phyloP scores from a whole-genome alignment of 2,113 vertebrate species.

The Micronisus gabar region DNA sequence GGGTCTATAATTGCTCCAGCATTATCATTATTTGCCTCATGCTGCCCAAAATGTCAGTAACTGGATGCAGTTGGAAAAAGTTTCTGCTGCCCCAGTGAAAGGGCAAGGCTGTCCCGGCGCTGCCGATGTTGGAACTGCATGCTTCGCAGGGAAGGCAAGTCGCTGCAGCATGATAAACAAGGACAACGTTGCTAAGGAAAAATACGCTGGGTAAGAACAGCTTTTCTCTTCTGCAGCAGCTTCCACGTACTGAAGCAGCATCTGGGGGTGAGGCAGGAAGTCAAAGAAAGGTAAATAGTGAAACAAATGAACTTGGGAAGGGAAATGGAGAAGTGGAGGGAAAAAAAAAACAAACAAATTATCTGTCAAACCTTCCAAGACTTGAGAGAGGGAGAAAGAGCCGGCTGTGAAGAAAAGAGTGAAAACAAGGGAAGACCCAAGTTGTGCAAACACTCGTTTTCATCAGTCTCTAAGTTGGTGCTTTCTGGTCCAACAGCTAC shows the following conservation, averaged over 20 bases:
- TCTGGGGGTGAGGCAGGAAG: neutral
- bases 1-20: neutral
- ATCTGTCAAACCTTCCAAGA: neutral
- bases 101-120: neutral
- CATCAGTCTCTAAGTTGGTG: neutral
- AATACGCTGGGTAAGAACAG: fast-evolving
- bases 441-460: neutral
- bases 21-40: fast-evolving
- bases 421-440: neutral
- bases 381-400: neutral
- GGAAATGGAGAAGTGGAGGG: neutral
- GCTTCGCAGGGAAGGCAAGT: neutral
- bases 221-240: neutral
- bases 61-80: neutral
- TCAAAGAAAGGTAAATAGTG: neutral
- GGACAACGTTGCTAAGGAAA: fast-evolving
- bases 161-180: fast-evolving
- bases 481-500: neutral
- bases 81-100: neutral
- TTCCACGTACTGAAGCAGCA: neutral
- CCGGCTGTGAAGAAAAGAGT: neutral
- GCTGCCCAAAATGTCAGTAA: neutral
- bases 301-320: neutral
- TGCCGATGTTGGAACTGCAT: fast-evolving
- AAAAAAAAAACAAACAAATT: neutral